phyloP scores from a whole-genome alignment of 1,140 invertebrate species.

The Megalopta genalis region DNA sequence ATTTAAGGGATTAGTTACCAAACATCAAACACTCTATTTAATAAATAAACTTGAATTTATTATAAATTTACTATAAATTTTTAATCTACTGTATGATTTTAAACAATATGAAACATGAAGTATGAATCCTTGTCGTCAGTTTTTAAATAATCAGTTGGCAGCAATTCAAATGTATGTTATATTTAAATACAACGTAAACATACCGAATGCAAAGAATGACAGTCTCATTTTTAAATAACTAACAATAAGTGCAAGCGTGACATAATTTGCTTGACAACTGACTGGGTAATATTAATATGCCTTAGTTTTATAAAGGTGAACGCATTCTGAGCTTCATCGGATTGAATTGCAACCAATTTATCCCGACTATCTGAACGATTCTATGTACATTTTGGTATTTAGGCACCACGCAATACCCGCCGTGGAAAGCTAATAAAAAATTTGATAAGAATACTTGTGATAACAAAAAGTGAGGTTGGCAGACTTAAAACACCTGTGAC shows the following conservation, averaged over 20 bases:
- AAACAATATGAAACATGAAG: not conserved
- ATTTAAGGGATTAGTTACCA: not conserved
- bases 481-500: conserved; percentile 57
- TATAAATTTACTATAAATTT: too few relatives aligned
- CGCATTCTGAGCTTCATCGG: not conserved
- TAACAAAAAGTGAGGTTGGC: conserved; percentile 32
- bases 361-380: not conserved
- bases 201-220: not conserved
- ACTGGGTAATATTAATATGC: not conserved
- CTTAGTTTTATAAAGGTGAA: conserved; percentile 3
- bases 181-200: conserved; percentile 29
- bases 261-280: not conserved
- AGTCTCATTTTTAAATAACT: conserved; percentile 26
- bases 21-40: not conserved
- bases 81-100: not conserved
- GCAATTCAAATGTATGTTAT: conserved; percentile 21
- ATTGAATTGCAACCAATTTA: not conserved
- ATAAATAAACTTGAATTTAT: not conserved
- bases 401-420: not conserved
- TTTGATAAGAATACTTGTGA: not conserved
- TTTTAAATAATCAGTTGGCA: conserved; percentile 39
- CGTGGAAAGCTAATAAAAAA: not conserved
- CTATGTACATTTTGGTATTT: not conserved
- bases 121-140: not conserved
- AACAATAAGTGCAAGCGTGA: not conserved